These are phyloP conservation scores for Dicycla oo DNA, from an alignment of 2,888 invertebrate genomes.

Conservation along the genomic window DNA sequence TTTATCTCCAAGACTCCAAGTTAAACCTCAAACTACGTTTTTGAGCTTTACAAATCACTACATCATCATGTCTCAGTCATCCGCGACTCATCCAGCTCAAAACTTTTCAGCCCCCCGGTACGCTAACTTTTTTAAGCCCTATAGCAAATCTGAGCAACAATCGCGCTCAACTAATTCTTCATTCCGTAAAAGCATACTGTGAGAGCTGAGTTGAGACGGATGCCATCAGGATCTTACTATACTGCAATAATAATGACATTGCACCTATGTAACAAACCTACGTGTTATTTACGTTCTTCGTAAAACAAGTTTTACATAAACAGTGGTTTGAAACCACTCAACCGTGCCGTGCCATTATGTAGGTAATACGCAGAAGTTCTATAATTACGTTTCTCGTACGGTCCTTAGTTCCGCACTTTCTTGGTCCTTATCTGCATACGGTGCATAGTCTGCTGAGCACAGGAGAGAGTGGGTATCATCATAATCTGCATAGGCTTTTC, in stretches of 20 bases:
- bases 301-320: slow-evolving; percentile 16
- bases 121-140: no score
- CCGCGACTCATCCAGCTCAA: no score
- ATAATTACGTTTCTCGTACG: background rate
- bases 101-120: no score
- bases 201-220: slow-evolving; percentile 1
- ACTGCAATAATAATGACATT: slow-evolving; percentile 14
- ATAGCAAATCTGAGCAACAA: no score
- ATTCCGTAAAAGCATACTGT: background rate
- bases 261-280: slow-evolving; percentile 1
- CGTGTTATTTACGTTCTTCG: slow-evolving; percentile 10
- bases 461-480: background rate
- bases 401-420: background rate
- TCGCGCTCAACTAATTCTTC: no score
- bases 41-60: background rate
- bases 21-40: background rate
- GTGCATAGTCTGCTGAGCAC: background rate
- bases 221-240: background rate
- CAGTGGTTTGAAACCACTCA: slow-evolving; percentile 19
- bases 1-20: background rate
- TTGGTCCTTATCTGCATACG: background rate
- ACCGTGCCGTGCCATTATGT: background rate
- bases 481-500: background rate
- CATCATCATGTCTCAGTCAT: no score
- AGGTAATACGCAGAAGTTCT: background rate